Evolutionary conservation across 2,888 invertebrate species (phyloP).

Genomic region (Trichogramma evanescens): DNA sequence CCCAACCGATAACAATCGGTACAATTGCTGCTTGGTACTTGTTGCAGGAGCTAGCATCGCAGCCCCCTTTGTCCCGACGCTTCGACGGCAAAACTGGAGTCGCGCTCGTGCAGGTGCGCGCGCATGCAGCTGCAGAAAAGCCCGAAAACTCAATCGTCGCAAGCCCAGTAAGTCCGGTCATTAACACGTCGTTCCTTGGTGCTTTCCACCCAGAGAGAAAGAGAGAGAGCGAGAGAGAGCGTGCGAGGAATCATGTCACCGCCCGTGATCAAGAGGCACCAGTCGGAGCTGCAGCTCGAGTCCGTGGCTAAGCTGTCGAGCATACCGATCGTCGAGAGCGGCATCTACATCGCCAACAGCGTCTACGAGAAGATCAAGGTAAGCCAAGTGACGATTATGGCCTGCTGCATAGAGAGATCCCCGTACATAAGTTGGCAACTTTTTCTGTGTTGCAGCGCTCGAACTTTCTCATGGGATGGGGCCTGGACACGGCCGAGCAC

Average conservation of each 20-base stretch:
- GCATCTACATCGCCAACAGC: slow-evolving; percentile 67
- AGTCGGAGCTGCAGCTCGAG: slow-evolving; percentile 54
- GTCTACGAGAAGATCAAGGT: slow-evolving; percentile 74
- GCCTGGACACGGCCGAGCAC: slow-evolving; percentile 66
- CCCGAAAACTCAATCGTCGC: not conserved
- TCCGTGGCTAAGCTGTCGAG: slow-evolving; percentile 68
- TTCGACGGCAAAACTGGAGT: not conserved
- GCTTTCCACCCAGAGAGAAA: not conserved
- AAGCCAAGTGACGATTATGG: not conserved
- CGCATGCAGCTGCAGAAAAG: not conserved
- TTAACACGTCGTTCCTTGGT: not conserved
- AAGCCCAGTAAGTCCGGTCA: not conserved
- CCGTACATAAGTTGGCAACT: not conserved
- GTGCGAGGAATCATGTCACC: slow-evolving; percentile 30
- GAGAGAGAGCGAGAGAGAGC: slow-evolving; percentile 3
- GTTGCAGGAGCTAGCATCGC: not conserved
- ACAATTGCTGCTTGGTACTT: no score
- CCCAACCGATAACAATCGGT: no score
- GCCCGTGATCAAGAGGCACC: slow-evolving; percentile 28
- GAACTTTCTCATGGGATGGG: slow-evolving; percentile 69
- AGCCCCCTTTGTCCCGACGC: not conserved
- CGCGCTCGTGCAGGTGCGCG: no score
- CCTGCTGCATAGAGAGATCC: not conserved
- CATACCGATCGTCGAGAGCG: slow-evolving; percentile 76
- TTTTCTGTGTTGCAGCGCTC: slow-evolving; percentile 53